These are phyloP conservation scores for Anguilla japonica DNA, from an alignment of 2,113 vertebrate species.

Conservation along the genomic window DNA sequence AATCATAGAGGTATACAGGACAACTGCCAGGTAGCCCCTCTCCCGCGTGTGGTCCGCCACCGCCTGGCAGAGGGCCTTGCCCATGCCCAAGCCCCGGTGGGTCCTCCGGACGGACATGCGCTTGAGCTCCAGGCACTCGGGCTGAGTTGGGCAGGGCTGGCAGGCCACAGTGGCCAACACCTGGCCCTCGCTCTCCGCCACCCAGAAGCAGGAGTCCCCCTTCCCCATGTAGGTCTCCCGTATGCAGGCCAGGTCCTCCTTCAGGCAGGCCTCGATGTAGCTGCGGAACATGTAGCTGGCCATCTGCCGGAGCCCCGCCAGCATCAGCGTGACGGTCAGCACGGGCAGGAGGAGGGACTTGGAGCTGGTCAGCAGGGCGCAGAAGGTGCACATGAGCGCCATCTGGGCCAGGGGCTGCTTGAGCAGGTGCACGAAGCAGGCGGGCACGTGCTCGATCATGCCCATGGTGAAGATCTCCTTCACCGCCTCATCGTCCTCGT, in stretches of 20 bases:
- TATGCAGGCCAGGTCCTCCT: slow-evolving; percentile 60
- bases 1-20: slow-evolving; percentile 68
- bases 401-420: slow-evolving; percentile 69
- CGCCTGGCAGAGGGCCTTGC: slow-evolving; percentile 63
- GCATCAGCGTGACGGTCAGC: slow-evolving; percentile 62
- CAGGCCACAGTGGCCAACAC: slow-evolving; percentile 68
- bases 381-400: slow-evolving; percentile 63
- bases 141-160: slow-evolving; percentile 31
- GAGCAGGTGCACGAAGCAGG: slow-evolving; percentile 64
- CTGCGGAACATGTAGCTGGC: slow-evolving; percentile 51
- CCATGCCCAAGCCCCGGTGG: slow-evolving; percentile 67
- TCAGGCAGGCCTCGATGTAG: slow-evolving; percentile 61
- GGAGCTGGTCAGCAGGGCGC: slow-evolving; percentile 63
- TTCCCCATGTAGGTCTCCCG: slow-evolving; percentile 52
- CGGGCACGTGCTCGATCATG: slow-evolving; percentile 71
- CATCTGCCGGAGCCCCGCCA: slow-evolving; percentile 62
- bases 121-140: slow-evolving; percentile 63
- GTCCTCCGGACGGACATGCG: slow-evolving; percentile 63
- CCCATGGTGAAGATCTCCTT: slow-evolving; percentile 69
- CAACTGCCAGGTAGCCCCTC: slow-evolving; percentile 55
- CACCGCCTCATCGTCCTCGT: slow-evolving; percentile 56
- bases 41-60: slow-evolving; percentile 62
- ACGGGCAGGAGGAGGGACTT: slow-evolving; percentile 67
- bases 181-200: slow-evolving; percentile 65
- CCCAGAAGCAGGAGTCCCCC: slow-evolving; percentile 72